Evolutionary conservation across 2,888 invertebrate species (phyloP).

Genomic region (Heliconius hortense): DNA sequence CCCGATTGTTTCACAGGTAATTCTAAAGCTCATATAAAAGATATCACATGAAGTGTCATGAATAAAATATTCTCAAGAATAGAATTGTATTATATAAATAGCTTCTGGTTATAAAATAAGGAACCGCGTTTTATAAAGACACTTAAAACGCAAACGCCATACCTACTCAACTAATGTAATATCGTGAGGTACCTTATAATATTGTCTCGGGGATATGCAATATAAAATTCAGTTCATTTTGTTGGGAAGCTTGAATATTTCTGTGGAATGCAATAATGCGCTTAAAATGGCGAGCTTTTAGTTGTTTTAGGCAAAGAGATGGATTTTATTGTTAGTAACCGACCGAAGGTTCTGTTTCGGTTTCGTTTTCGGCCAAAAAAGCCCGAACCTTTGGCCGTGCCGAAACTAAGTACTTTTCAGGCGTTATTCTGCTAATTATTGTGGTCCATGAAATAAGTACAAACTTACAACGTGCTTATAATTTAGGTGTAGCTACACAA

Average conservation of each 20-base stretch:
- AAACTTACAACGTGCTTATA: too few relatives aligned
- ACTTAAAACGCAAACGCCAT: constrained; percentile 12
- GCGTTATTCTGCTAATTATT: too few relatives aligned
- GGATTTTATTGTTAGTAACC: too few relatives aligned
- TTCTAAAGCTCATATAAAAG: not conserved
- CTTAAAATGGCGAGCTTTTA: constrained; percentile 24
- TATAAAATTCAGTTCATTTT: constrained; percentile 24
- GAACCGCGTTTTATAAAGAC: constrained; percentile 17
- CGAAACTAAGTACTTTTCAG: too few relatives aligned
- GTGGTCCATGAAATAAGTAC: too few relatives aligned
- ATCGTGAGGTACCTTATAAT: constrained; percentile 17
- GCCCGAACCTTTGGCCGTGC: too few relatives aligned
- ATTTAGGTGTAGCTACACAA: too few relatives aligned
- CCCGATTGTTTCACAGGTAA: not conserved
- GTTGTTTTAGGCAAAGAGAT: constrained; percentile 14
- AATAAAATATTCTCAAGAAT: constrained; percentile 13
- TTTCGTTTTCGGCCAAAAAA: too few relatives aligned
- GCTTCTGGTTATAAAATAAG: constrained; percentile 3
- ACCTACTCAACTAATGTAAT: constrained; percentile 17
- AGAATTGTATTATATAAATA: constrained; percentile 13
- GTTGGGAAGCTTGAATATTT: constrained; percentile 28
- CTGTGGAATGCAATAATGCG: constrained; percentile 35
- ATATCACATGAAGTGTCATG: not conserved
- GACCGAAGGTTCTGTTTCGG: too few relatives aligned
- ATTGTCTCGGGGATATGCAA: constrained; percentile 25